These are phyloP conservation scores for Brachionus asplanchnoidis DNA, from an alignment of 1,140 invertebrate genomes.

Conservation along the genomic window DNA sequence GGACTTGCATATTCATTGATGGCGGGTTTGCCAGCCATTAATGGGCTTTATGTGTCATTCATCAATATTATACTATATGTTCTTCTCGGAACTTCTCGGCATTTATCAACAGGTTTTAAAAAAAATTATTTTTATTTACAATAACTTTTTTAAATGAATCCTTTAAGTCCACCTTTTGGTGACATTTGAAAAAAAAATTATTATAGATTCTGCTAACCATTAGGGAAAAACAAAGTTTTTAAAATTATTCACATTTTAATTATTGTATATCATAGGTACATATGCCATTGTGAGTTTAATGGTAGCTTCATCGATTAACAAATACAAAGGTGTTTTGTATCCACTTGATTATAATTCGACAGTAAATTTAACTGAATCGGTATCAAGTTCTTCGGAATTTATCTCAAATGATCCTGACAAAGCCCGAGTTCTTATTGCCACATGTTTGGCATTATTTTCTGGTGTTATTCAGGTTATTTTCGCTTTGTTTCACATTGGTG, in stretches of 20 bases:
- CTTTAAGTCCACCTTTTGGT: too few relatives aligned
- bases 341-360: background rate
- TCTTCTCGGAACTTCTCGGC: conserved; percentile 81
- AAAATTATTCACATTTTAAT: too few relatives aligned
- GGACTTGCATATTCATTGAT: conserved; percentile 79
- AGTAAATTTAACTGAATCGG: background rate
- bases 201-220: too few relatives aligned
- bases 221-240: too few relatives aligned
- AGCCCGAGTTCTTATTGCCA: background rate
- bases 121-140: too few relatives aligned
- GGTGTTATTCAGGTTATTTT: conserved; percentile 9
- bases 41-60: conserved; percentile 88
- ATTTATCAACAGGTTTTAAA: conserved; percentile 75
- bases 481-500: conserved; percentile 30
- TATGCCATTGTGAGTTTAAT: conserved; percentile 84
- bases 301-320: conserved; percentile 54
- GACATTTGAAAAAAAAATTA: too few relatives aligned
- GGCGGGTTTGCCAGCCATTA: conserved; percentile 76
- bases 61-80: conserved; percentile 84
- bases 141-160: too few relatives aligned
- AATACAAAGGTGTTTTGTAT: conserved; percentile 5
- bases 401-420: conserved; percentile 19
- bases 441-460: conserved; percentile 4
- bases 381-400: background rate
- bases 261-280: conserved; percentile 60